phyloP scores from a whole-genome alignment of 1,140 invertebrate species.

The Camponotus floridanus region DNA sequence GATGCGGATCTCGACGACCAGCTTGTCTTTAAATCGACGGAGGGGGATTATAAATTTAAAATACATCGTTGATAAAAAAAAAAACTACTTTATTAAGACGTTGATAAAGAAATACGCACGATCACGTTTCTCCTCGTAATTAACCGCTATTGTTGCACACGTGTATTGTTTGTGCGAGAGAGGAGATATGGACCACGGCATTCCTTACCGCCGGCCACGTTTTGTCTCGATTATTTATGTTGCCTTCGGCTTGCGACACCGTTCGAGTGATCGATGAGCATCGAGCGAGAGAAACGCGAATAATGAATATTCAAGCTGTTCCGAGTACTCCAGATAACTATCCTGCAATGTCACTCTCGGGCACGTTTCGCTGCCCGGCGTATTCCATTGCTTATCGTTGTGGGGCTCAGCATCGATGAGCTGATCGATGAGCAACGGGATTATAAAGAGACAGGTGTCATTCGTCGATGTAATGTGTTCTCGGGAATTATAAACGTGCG shows the following conservation, averaged over 20 bases:
- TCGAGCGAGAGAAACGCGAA: slow-evolving; percentile 54
- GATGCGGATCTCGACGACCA: not conserved
- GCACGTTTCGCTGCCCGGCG: slow-evolving; percentile 15
- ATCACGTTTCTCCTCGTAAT: slow-evolving; percentile 44
- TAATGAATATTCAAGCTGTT: slow-evolving; percentile 68
- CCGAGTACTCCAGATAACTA: slow-evolving; percentile 68
- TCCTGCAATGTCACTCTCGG: slow-evolving; percentile 66
- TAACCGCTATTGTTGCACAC: slow-evolving; percentile 48
- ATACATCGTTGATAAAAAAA: not conserved
- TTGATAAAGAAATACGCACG: not conserved
- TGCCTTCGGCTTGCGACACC: slow-evolving; percentile 31
- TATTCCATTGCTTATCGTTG: slow-evolving; percentile 63
- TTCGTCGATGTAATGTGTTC: slow-evolving; percentile 57
- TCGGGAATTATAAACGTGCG: slow-evolving; percentile 36
- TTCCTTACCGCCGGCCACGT: slow-evolving; percentile 36
- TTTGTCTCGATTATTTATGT: slow-evolving; percentile 53
- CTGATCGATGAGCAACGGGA: slow-evolving; percentile 65
- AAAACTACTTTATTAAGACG: no score
- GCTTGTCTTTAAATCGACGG: not conserved
- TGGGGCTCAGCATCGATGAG: slow-evolving; percentile 43
- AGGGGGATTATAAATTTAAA: not conserved
- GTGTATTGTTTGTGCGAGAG: slow-evolving; percentile 22
- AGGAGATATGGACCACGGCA: slow-evolving; percentile 1
- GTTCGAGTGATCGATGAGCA: slow-evolving; percentile 62
- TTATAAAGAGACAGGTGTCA: slow-evolving; percentile 59